Conservation (phyloP, 2,113 vertebrate species). For the Polypterus senegalus region DNA sequence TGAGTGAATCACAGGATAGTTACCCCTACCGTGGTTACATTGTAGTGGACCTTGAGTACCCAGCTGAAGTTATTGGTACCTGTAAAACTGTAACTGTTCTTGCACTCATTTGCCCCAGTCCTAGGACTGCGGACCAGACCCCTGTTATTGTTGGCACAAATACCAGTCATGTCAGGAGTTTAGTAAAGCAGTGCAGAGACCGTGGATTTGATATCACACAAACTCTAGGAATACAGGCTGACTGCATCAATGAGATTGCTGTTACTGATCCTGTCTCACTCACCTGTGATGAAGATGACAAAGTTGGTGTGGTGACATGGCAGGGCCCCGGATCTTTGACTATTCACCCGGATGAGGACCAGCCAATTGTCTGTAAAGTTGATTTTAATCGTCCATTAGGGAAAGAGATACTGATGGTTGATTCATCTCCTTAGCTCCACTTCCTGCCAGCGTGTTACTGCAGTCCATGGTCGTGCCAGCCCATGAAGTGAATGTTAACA, state of each 20-base stretch:
- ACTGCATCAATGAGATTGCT: conserved; percentile 6
- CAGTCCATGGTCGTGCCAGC: too few relatives aligned
- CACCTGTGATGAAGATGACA: too few relatives aligned
- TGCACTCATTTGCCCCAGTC: conserved; percentile 15
- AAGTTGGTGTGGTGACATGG: too few relatives aligned
- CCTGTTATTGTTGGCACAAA: conserved; percentile 17
- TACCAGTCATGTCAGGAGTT: conserved; percentile 6
- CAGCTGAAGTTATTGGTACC: not conserved
- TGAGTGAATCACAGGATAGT: conserved; percentile 9
- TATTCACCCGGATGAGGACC: too few relatives aligned
- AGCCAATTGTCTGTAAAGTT: too few relatives aligned
- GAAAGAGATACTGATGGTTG: too few relatives aligned
- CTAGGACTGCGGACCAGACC: conserved; percentile 7
- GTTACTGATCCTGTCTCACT: too few relatives aligned
- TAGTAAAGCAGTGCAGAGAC: conserved; percentile 11
- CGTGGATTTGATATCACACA: conserved; percentile 8
- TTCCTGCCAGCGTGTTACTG: too few relatives aligned
- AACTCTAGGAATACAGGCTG: conserved; percentile 2
- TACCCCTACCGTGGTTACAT: conserved; percentile 18
- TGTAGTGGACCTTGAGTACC: conserved; percentile 9
- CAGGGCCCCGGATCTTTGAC: too few relatives aligned
- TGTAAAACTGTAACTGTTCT: conserved; percentile 8
- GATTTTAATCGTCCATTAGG: too few relatives aligned
- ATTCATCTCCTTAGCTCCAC: too few relatives aligned
- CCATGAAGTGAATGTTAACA: too few relatives aligned